Evolutionary conservation across 2,888 invertebrate species (phyloP).

Genomic region (Autographa pulchrina): DNA sequence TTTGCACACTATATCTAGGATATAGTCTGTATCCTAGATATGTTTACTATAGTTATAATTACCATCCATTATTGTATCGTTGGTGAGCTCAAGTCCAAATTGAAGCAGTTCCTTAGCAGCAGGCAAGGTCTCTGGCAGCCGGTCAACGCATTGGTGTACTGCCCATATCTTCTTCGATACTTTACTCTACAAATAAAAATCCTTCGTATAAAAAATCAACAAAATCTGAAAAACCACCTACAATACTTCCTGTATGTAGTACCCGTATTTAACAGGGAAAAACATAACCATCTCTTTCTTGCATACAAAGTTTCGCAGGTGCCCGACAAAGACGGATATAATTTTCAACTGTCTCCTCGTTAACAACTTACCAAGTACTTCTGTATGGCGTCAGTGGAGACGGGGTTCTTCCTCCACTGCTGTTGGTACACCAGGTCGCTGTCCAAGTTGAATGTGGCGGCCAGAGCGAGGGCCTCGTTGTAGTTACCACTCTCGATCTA

Average conservation of each 20-base stretch:
- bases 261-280: no score
- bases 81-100: conserved; percentile 92
- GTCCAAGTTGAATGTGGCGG: conserved; percentile 92
- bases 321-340: background rate
- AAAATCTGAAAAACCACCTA: background rate
- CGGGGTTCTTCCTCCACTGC: conserved; percentile 93
- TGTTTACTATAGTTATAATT: conserved; percentile 56
- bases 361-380: conserved; percentile 90
- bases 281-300: background rate
- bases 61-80: conserved; percentile 90
- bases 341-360: background rate
- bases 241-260: no score
- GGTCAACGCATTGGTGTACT: conserved; percentile 93
- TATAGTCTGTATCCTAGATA: no score
- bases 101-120: conserved; percentile 93
- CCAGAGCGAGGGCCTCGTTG: conserved; percentile 92
- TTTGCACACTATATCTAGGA: background rate
- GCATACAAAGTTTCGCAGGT: background rate
- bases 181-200: conserved; percentile 88
- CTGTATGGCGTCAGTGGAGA: conserved; percentile 92
- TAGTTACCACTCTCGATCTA: conserved; percentile 92
- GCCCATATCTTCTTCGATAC: conserved; percentile 94
- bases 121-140: conserved; percentile 92
- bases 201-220: background rate
- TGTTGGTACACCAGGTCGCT: conserved; percentile 94